phyloP scores from a whole-genome alignment of 2,888 invertebrate genomes.

The Clistopyga incitator region DNA sequence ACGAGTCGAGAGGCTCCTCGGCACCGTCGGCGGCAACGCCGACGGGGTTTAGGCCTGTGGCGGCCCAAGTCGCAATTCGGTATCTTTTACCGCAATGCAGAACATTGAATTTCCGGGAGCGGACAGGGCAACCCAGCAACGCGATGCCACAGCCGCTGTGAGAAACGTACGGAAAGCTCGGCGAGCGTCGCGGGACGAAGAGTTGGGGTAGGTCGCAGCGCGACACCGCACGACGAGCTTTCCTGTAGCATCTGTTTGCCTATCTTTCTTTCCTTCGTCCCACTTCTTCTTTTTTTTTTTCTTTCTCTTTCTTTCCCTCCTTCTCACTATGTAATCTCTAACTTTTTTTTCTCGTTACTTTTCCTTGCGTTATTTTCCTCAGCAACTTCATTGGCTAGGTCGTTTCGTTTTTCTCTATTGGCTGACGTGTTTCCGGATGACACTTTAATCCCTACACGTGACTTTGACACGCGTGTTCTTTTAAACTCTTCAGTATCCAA shows the following conservation, averaged over 20 bases:
- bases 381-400: background rate
- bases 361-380: background rate
- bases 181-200: constrained; percentile 11
- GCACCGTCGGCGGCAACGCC: constrained; percentile 33
- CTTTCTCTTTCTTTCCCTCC: background rate
- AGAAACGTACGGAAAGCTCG: constrained; percentile 14
- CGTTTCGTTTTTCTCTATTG: background rate
- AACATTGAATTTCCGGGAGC: constrained; percentile 73
- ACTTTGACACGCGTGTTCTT: background rate
- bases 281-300: background rate
- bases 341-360: constrained; percentile 5
- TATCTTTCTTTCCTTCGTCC: constrained; percentile 51
- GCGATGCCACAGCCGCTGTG: constrained; percentile 19
- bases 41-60: constrained; percentile 69
- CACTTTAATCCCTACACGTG: background rate
- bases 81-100: constrained; percentile 78
- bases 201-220: constrained; percentile 66
- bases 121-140: constrained; percentile 46
- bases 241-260: constrained; percentile 56
- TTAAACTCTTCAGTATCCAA: too few species aligned
- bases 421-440: constrained; percentile 5
- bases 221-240: constrained; percentile 49
- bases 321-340: constrained; percentile 7
- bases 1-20: constrained; percentile 65
- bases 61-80: constrained; percentile 69